A percentile compares a stretch with the other conserved stretches of the same genome.
Conservation (phyloP, 2,888 invertebrate genomes). For the Heteromurus nitidus region DNA sequence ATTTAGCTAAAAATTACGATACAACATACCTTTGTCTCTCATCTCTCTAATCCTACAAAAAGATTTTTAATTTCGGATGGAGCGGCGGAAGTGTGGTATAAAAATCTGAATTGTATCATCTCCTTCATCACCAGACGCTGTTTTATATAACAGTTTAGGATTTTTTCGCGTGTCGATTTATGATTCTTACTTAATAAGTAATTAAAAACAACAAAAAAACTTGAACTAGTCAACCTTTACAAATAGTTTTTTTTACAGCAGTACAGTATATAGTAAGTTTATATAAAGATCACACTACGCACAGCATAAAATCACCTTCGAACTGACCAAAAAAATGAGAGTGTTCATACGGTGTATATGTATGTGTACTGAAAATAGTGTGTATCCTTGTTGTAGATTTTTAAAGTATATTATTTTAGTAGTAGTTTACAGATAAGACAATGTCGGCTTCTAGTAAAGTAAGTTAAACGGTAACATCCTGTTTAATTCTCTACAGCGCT, state of each 20-base stretch:
- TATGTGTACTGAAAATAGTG: slow-evolving; percentile 18
- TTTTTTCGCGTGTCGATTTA: too few relatives aligned
- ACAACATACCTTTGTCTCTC: slow-evolving; percentile 15
- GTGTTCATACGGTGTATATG: not conserved
- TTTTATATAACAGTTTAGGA: slow-evolving; percentile 33
- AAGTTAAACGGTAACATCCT: slow-evolving; percentile 63
- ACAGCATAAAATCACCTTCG: too few relatives aligned
- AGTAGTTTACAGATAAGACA: slow-evolving; percentile 44
- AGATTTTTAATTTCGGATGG: slow-evolving; percentile 63
- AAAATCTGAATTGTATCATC: slow-evolving; percentile 54
- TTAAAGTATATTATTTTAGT: too few relatives aligned
- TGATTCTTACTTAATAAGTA: slow-evolving; percentile 19
- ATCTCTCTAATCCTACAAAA: slow-evolving; percentile 19
- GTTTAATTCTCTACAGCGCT: slow-evolving; percentile 48
- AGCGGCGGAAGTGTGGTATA: slow-evolving; percentile 58
- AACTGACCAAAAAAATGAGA: too few relatives aligned
- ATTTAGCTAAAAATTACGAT: not conserved
- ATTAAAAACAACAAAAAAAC: slow-evolving; percentile 35
- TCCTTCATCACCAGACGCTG: too few relatives aligned
- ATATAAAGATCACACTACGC: too few relatives aligned
- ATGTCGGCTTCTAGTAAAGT: slow-evolving; percentile 27
- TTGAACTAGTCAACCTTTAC: slow-evolving; percentile 36
- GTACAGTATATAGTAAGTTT: too few relatives aligned
- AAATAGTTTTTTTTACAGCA: slow-evolving; percentile 33
- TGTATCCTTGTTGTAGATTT: not conserved